Evolutionary conservation across 2,113 vertebrate species (phyloP), one percentile per base, ranked within the genome.

Genomic region (Lathamus discolor): DNA sequence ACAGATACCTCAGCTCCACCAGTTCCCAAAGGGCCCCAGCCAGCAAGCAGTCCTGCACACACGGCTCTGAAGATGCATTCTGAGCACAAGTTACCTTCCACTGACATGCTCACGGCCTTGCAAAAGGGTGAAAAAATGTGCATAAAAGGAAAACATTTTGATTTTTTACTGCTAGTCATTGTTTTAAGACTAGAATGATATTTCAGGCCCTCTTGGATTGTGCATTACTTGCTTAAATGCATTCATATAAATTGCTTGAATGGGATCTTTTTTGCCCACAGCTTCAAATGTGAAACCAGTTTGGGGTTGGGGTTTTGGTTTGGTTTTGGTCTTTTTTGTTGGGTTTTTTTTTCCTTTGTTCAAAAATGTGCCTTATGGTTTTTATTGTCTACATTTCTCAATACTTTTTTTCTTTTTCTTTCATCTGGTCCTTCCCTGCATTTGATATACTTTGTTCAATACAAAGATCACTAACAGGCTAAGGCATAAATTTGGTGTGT

Each of bases 1-100:
- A 13, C 37, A 44, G 43, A 8, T n/a, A 11, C 29, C 17, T 6
- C 44, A 31, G 33, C 43, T 59, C 37, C 44, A 27, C 11, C 9
- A 6, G 13, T 7, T 33, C 33, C 44, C 14, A 14, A 11, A 16
- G 2, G 25, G 20, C n/a, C 29, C 11, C 33, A 28, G 43, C 10
- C 81, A 43, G 68, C 13, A 11, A 23, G 12, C 10, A 4, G n/a
- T 35, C n/a, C 18, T 4, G 16, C 23, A 7, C 27, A 8, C 1
- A 0, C 0, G 1, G 41, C 35, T 33, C 46, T 62, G 48, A 8
- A 49, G 35, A 7, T 5, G 49, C 1, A 0, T 22, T 16, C 78
- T 12, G 8, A 64, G 37, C 8, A 6, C 18, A 18, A 44, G 18
- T 33, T 29, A n/a, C 81, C 25, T 25, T 46, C 27, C 24, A 24